Evolutionary conservation across 1,140 invertebrate species (phyloP).

Genomic region (Drosophila insularis): DNA sequence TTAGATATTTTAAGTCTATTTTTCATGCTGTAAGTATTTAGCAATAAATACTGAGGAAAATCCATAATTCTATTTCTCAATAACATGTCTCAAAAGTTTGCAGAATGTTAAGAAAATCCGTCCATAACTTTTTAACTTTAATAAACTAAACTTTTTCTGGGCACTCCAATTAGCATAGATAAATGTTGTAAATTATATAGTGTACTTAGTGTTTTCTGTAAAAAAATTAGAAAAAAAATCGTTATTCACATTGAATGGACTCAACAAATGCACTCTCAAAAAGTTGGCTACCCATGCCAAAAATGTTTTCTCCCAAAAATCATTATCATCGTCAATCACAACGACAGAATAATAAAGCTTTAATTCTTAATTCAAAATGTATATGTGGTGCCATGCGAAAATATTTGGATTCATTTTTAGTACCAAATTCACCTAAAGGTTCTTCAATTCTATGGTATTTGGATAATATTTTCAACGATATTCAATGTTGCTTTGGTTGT

Average conservation of each 20-base stretch:
- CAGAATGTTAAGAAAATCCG: no score
- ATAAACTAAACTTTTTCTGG: no score
- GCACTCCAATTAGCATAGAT: background rate
- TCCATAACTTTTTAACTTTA: no score
- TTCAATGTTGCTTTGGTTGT: background rate
- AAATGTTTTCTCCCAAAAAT: background rate
- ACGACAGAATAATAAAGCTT: background rate
- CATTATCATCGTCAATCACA: no score
- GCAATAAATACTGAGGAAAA: no score
- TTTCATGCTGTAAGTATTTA: no score
- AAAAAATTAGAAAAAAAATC: background rate
- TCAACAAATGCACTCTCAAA: background rate
- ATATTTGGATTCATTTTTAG: background rate
- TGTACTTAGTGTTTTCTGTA: background rate
- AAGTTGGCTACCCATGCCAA: background rate
- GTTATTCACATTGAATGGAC: background rate
- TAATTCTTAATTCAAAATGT: background rate
- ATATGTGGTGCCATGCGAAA: background rate
- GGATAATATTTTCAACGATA: constrained; percentile 1
- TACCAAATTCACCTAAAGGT: background rate
- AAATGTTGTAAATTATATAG: background rate
- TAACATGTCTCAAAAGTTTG: no score
- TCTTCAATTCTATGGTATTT: background rate
- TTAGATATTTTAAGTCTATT: no score
- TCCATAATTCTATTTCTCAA: no score